Conservation (phyloP, 2,888 invertebrate species). For the Tetragnatha montana region DNA sequence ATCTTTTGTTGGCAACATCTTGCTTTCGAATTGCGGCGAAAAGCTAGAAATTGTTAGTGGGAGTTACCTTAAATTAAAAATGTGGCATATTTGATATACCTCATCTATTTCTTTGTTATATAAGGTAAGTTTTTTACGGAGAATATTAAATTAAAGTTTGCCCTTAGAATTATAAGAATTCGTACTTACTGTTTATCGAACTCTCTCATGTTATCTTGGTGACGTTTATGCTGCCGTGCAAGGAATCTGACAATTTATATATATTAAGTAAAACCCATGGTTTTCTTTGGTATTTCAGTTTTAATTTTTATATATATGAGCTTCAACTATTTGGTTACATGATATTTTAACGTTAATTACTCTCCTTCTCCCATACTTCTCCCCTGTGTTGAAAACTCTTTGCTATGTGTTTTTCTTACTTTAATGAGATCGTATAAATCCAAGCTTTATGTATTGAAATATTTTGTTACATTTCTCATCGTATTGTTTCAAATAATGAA, state of each 20-base stretch:
- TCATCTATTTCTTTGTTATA: constrained; percentile 41
- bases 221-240: constrained; percentile 26
- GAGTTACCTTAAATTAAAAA: constrained; percentile 56
- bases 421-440: too few species aligned
- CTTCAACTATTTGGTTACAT: too few species aligned
- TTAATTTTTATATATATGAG: too few species aligned
- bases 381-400: too few species aligned
- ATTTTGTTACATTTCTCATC: too few species aligned
- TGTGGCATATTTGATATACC: constrained; percentile 65
- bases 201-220: constrained; percentile 10
- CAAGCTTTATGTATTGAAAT: too few species aligned
- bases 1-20: constrained; percentile 12
- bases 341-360: too few species aligned
- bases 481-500: too few species aligned
- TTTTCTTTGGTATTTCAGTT: too few species aligned
- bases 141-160: background rate
- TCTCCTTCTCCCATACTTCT: too few species aligned
- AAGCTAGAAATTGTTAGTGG: constrained; percentile 61
- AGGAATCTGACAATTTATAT: background rate
- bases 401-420: too few species aligned
- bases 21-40: constrained; percentile 58
- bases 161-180: background rate
- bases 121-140: constrained; percentile 31
- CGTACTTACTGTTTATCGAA: background rate
- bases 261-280: too few species aligned